Evolutionary conservation across 2,888 invertebrate species (phyloP).

Genomic region (Tenthredo mesomela): DNA sequence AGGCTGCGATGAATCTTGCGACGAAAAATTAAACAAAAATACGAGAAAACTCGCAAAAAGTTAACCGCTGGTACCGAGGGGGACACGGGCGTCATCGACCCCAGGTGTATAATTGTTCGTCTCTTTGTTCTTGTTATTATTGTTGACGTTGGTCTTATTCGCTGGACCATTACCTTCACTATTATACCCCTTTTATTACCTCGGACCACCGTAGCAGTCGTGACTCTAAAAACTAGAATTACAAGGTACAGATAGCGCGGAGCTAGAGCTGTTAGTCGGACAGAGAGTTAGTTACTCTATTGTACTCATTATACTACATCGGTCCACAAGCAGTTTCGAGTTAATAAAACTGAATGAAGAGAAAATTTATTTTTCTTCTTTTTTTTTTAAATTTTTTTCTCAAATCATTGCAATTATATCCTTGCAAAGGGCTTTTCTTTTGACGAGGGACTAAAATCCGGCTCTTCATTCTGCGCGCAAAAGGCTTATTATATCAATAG

Average conservation of each 20-base stretch:
- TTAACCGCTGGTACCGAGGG: not conserved
- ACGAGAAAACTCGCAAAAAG: not conserved
- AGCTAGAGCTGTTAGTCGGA: not conserved
- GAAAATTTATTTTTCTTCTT: too few relatives aligned
- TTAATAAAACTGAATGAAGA: not conserved
- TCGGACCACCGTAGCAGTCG: not conserved
- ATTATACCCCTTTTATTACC: not conserved
- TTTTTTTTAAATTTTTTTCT: not conserved
- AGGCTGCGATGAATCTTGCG: not conserved
- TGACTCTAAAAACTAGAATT: conserved; percentile 13
- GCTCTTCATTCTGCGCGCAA: not conserved
- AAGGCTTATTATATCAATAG: not conserved
- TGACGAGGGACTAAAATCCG: not conserved
- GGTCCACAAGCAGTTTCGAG: not conserved
- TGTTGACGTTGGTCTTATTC: conserved; percentile 5
- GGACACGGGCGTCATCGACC: not conserved
- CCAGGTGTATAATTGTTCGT: conserved; percentile 25
- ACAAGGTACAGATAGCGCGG: conserved; percentile 9
- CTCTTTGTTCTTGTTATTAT: conserved; percentile 1
- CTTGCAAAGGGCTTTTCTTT: not conserved
- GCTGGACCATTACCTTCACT: conserved; percentile 8
- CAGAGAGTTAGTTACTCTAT: conserved; percentile 1
- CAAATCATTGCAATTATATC: not conserved
- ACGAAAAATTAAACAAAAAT: not conserved
- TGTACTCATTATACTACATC: not conserved